Conservation (phyloP, 2,113 vertebrate species). For the Opisthocomus hoazin region DNA sequence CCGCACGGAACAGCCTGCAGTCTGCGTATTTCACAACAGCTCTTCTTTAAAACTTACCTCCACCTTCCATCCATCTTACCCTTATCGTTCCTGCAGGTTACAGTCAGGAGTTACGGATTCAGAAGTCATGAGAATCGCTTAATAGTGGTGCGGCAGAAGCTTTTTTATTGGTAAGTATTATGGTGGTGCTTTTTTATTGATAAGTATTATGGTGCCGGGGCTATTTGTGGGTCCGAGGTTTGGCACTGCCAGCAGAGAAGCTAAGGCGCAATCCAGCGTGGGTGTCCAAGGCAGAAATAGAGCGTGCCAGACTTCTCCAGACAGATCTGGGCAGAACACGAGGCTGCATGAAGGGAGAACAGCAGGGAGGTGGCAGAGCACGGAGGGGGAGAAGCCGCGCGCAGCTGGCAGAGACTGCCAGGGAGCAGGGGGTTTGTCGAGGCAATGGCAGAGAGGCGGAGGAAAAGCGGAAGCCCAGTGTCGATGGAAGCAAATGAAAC, state of each 20-base stretch:
- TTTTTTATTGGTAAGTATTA: background rate
- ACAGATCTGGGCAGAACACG: background rate
- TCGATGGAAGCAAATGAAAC: background rate
- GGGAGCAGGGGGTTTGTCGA: background rate
- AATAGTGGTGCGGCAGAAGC: background rate
- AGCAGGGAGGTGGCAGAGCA: background rate
- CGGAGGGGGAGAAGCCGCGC: background rate
- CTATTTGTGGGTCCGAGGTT: background rate
- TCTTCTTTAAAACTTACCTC: background rate
- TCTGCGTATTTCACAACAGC: background rate
- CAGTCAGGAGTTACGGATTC: background rate
- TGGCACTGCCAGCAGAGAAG: background rate
- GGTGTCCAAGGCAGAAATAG: background rate
- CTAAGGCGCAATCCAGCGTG: background rate
- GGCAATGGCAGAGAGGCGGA: background rate
- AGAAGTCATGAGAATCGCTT: background rate
- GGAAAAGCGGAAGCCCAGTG: background rate
- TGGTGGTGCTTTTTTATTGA: background rate
- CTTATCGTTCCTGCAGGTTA: background rate
- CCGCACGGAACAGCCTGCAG: background rate
- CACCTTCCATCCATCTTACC: background rate
- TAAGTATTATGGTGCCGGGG: background rate
- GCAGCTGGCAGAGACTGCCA: background rate
- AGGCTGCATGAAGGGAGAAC: background rate
- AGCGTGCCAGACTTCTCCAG: background rate